Conservation (phyloP, 2,113 vertebrate genomes). For the Columba janthina region DNA sequence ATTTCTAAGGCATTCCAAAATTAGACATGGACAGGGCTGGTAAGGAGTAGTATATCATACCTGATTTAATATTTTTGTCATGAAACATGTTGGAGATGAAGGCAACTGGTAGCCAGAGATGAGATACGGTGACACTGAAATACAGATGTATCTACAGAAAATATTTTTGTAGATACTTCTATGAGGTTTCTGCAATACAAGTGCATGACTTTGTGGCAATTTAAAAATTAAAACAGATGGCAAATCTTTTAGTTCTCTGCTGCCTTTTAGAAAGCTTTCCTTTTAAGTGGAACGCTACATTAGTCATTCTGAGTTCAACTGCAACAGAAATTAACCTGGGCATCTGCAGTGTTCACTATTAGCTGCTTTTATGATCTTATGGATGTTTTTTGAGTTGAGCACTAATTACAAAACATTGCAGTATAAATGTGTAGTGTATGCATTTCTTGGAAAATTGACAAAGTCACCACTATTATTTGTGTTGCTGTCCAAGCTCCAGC, state of each 20-base stretch:
- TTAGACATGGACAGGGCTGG: background rate
- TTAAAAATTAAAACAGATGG: slow-evolving; percentile 19
- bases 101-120: background rate
- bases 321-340: background rate
- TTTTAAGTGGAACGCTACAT: background rate
- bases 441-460: background rate
- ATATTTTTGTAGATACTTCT: background rate
- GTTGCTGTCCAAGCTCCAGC: background rate
- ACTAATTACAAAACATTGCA: background rate
- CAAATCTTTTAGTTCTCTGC: background rate
- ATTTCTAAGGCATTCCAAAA: background rate
- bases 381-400: background rate
- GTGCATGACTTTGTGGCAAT: background rate
- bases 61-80: background rate
- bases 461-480: background rate
- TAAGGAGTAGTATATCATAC: background rate
- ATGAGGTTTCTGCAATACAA: background rate
- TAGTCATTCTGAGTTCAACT: background rate
- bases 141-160: background rate
- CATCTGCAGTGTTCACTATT: background rate
- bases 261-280: background rate
- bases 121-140: background rate
- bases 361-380: background rate
- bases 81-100: background rate
- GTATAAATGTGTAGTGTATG: background rate